Conservation (phyloP, 2,888 invertebrate species). For the Omphaloscelis lunosa region DNA sequence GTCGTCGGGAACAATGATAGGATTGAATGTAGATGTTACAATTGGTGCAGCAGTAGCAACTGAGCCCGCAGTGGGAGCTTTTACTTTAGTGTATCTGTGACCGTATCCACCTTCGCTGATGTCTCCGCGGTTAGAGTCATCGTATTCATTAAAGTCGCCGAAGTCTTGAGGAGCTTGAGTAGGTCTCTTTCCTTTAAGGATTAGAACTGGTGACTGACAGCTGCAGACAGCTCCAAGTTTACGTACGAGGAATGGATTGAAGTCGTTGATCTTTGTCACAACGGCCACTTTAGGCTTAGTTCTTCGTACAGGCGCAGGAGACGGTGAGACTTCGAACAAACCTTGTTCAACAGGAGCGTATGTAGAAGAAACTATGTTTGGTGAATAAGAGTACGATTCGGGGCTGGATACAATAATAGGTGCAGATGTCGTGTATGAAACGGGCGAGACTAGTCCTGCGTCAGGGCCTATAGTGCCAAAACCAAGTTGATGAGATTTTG, state of each 20-base stretch:
- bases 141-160: slow-evolving; percentile 80
- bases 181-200: slow-evolving; percentile 87
- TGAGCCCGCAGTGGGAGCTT: slow-evolving; percentile 57
- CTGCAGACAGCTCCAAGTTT: slow-evolving; percentile 94
- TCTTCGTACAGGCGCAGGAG: slow-evolving; percentile 76
- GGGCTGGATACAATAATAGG: slow-evolving; percentile 76
- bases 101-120: slow-evolving; percentile 76
- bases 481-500: slow-evolving; percentile 83
- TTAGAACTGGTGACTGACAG: slow-evolving; percentile 91
- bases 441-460: slow-evolving; percentile 81
- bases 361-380: slow-evolving; percentile 77
- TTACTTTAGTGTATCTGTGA: slow-evolving; percentile 75
- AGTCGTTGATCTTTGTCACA: slow-evolving; percentile 93
- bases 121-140: slow-evolving; percentile 79
- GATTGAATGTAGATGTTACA: slow-evolving; percentile 84
- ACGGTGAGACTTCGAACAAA: slow-evolving; percentile 82
- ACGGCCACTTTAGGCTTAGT: slow-evolving; percentile 90
- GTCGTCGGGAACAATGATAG: slow-evolving; percentile 89
- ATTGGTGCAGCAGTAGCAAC: slow-evolving; percentile 77
- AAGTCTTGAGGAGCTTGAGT: slow-evolving; percentile 76
- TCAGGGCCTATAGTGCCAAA: slow-evolving; percentile 82
- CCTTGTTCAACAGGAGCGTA: slow-evolving; percentile 82
- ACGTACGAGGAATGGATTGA: slow-evolving; percentile 93
- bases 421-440: slow-evolving; percentile 81
- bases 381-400: slow-evolving; percentile 73